Conservation (phyloP, 2,113 vertebrate genomes). For the Willisornis vidua region DNA sequence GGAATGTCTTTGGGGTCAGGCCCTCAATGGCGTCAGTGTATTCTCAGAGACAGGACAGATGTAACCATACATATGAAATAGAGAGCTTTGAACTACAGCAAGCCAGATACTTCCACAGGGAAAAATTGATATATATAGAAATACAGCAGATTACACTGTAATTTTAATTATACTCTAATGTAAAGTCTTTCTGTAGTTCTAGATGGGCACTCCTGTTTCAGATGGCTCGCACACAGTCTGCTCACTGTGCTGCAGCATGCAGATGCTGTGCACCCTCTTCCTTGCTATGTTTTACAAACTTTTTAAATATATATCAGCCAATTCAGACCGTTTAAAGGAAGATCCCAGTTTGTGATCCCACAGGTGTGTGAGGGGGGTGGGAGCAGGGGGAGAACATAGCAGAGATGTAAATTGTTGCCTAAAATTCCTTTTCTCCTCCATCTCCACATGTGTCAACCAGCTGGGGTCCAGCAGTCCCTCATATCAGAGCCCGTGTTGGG, state of each 20-base stretch:
- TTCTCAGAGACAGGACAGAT: neutral
- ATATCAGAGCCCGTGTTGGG: neutral
- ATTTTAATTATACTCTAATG: neutral
- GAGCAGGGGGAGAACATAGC: neutral
- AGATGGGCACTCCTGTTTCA: neutral
- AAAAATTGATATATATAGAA: neutral
- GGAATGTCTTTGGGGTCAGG: neutral
- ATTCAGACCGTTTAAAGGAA: neutral
- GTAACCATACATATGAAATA: neutral
- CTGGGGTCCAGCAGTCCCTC: neutral
- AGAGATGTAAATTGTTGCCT: neutral
- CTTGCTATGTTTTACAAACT: neutral
- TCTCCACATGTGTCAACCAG: neutral
- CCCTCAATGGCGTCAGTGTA: neutral
- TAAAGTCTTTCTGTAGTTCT: neutral
- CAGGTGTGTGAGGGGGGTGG: neutral
- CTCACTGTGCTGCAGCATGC: rapidly evolving
- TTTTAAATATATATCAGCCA: neutral
- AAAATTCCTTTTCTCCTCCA: neutral
- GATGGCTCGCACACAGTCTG: neutral
- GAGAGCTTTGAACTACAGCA: neutral
- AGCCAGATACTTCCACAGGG: neutral
- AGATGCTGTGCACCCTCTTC: neutral
- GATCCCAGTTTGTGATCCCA: neutral
- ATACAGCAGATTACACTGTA: neutral